A percentile compares a stretch with the other conserved stretches of the same genome.
phyloP scores from a whole-genome alignment of 2,888 invertebrate species.

The Myopa tessellatipennis region DNA sequence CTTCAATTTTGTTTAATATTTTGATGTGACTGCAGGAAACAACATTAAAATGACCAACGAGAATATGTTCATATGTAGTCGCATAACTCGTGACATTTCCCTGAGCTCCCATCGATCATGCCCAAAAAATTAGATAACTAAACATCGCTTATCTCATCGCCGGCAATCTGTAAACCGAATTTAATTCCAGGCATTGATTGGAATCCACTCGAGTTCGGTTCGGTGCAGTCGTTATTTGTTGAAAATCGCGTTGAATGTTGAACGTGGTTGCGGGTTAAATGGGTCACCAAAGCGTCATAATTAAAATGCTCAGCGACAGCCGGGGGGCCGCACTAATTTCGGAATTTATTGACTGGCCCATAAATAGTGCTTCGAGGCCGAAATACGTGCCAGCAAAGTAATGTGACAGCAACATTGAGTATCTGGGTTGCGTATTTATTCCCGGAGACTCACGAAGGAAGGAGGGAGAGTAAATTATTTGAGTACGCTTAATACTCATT shows the following conservation, averaged over 20 bases:
- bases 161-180: conserved; percentile 7
- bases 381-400: neutral
- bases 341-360: conserved; percentile 39
- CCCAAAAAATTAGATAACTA: neutral
- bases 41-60: neutral
- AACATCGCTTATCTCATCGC: neutral
- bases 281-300: conserved; percentile 36
- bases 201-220: neutral
- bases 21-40: neutral
- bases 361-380: conserved; percentile 31
- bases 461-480: no score
- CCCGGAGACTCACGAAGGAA: no score
- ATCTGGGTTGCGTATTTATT: neutral
- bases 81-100: neutral
- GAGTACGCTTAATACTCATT: no score
- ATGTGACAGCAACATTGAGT: neutral
- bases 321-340: conserved; percentile 31
- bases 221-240: neutral
- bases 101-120: neutral
- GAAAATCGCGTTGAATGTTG: neutral
- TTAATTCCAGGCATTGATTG: neutral
- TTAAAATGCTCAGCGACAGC: conserved; percentile 31
- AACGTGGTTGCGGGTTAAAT: conserved; percentile 12
- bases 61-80: neutral
- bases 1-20: no score